A percentile compares a stretch with the other conserved stretches of the same genome.
Conservation (phyloP, 1,140 invertebrate genomes). For the Psix sp. region DNA sequence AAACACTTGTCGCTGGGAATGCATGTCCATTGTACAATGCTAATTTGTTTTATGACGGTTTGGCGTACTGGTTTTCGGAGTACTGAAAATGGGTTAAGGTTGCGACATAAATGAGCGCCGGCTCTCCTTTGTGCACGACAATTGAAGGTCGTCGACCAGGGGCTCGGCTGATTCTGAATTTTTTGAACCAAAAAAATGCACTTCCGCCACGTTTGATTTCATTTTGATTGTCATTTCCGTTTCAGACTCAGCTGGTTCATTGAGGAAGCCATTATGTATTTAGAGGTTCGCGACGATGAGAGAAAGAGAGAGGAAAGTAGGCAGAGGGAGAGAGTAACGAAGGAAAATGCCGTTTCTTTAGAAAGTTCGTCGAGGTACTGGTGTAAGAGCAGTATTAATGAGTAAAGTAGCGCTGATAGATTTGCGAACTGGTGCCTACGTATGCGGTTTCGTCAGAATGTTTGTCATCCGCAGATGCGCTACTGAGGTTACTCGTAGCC, state of each 20-base stretch:
- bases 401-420: slow-evolving; percentile 4
- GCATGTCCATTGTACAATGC: not conserved
- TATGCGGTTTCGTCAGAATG: no score
- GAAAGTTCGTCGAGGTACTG: slow-evolving; percentile 4
- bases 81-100: slow-evolving; percentile 10
- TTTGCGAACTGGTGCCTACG: not conserved
- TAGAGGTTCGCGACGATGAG: not conserved
- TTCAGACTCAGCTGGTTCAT: no score
- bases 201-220: no score
- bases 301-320: not conserved
- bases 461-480: no score
- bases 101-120: not conserved
- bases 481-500: no score
- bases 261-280: no score
- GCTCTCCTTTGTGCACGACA: slow-evolving; percentile 1
- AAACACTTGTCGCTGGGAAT: not conserved
- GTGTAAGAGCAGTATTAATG: slow-evolving; percentile 27
- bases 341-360: slow-evolving; percentile 5
- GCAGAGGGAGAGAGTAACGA: no score
- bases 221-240: no score
- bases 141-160: slow-evolving; percentile 6
- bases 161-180: no score
- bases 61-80: not conserved
- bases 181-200: no score
- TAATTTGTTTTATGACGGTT: not conserved